phyloP scores from a whole-genome alignment of 2,888 invertebrate genomes.

The Orthosia incerta region DNA sequence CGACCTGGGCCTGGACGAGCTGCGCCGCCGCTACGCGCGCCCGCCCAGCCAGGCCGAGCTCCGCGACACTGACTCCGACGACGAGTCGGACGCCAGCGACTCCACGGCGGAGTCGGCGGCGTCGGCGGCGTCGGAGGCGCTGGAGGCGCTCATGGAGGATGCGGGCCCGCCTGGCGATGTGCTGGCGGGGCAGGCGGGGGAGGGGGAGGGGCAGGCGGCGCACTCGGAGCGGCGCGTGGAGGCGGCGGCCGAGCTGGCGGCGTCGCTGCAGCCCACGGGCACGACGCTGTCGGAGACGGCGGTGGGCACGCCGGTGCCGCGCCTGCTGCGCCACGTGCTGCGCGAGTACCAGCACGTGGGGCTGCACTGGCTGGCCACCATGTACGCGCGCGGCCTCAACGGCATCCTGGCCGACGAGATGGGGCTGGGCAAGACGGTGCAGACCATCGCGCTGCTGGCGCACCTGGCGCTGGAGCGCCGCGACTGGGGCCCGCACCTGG shows the following conservation, averaged over 20 bases:
- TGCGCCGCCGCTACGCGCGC: conserved; percentile 93
- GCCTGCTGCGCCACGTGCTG: conserved; percentile 96
- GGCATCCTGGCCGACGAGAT: conserved; percentile 99
- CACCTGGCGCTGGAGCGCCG: conserved; percentile 97
- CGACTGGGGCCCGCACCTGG: conserved; percentile 99
- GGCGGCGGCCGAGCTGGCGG: conserved; percentile 98
- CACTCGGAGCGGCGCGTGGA: conserved; percentile 93
- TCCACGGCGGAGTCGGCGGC: conserved; percentile 76
- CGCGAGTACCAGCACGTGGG: conserved; percentile 99
- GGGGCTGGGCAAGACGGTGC: conserved; percentile 99
- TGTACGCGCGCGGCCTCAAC: conserved; percentile 98
- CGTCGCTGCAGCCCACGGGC: conserved; percentile 99
- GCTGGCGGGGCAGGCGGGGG: too few relatives aligned
- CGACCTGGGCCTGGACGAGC: conserved; percentile 95
- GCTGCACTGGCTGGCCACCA: conserved; percentile 98
- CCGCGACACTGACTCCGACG: conserved; percentile 65
- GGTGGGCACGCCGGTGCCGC: conserved; percentile 98
- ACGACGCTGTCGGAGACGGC: conserved; percentile 98
- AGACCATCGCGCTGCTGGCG: conserved; percentile 98
- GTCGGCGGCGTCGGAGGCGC: conserved; percentile 77
- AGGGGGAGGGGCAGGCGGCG: conserved; percentile 91
- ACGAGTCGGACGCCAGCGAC: conserved; percentile 62
- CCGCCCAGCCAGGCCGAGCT: conserved; percentile 35
- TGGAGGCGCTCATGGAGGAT: conserved; percentile 71
- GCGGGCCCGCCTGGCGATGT: too few relatives aligned